A percentile compares a stretch with the other conserved stretches of the same genome.
phyloP scores from a whole-genome alignment of 2,797 vertebrate genomes.

The Neomorphus geoffroyi region DNA sequence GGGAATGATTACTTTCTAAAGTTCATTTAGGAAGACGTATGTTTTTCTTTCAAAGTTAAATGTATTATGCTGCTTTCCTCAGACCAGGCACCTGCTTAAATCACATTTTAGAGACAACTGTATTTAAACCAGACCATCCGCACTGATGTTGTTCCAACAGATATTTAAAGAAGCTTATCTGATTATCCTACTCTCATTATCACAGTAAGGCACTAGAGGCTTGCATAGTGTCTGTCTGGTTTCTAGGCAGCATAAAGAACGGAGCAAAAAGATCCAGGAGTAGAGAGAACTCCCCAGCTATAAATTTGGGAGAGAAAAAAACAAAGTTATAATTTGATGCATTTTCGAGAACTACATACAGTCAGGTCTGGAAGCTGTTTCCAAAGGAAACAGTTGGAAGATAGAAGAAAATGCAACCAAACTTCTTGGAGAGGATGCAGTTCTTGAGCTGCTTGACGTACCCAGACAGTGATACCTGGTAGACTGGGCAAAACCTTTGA shows the following conservation, averaged over 20 bases:
- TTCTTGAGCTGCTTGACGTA: neutral
- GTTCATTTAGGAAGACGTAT: neutral
- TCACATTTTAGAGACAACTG: neutral
- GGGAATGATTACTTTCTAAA: neutral
- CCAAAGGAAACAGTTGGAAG: neutral
- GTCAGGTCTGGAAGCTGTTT: neutral
- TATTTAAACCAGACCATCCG: slow-evolving; percentile 11
- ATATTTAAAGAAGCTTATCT: neutral
- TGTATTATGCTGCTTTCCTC: neutral
- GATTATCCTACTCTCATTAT: neutral
- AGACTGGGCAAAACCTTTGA: neutral
- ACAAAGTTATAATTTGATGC: neutral
- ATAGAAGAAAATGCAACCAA: neutral
- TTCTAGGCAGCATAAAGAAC: neutral
- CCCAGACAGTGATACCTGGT: neutral
- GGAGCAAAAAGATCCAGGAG: neutral
- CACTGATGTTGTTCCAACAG: neutral
- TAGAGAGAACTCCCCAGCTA: neutral
- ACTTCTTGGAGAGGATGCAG: neutral
- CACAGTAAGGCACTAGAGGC: neutral
- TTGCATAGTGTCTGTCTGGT: neutral
- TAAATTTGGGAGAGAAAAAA: neutral
- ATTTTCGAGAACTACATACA: neutral
- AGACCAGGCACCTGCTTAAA: slow-evolving; percentile 24
- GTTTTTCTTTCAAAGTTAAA: neutral